phyloP scores from a whole-genome alignment of 2,888 invertebrate genomes.

The Matsumyia berberina region DNA sequence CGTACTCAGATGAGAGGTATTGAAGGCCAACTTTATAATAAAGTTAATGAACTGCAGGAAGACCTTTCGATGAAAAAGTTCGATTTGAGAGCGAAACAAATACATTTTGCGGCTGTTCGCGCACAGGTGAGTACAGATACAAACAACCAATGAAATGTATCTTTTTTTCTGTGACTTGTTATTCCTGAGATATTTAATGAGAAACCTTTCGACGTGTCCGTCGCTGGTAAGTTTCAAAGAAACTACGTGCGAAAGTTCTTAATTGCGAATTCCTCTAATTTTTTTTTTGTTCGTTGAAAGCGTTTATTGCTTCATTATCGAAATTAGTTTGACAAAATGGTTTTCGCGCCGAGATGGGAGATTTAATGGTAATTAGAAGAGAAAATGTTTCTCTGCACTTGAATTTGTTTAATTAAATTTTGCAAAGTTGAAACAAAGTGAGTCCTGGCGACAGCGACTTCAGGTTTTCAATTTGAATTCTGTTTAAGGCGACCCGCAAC shows the following conservation, averaged over 20 bases:
- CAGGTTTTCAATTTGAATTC: no score
- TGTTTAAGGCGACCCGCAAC: no score
- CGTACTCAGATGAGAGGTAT: slow-evolving; percentile 91
- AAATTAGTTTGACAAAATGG: slow-evolving; percentile 31
- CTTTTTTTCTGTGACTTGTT: slow-evolving; percentile 10
- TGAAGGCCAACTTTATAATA: slow-evolving; percentile 94
- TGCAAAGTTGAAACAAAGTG: no score
- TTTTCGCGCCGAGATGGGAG: background rate
- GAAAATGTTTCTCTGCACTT: background rate
- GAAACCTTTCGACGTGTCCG: slow-evolving; percentile 47
- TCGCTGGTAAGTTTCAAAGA: slow-evolving; percentile 15
- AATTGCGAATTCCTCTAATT: slow-evolving; percentile 28
- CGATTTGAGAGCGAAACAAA: slow-evolving; percentile 95
- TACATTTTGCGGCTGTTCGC: slow-evolving; percentile 94
- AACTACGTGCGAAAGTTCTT: slow-evolving; percentile 44
- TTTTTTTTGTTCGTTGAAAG: slow-evolving; percentile 1
- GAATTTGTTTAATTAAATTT: background rate
- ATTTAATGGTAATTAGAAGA: slow-evolving; percentile 24
- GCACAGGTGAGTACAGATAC: slow-evolving; percentile 90
- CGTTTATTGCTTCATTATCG: slow-evolving; percentile 34
- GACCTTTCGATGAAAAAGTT: slow-evolving; percentile 97
- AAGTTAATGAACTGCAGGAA: slow-evolving; percentile 97
- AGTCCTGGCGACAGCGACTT: no score
- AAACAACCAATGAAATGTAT: slow-evolving; percentile 3
- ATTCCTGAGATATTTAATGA: slow-evolving; percentile 24